Evolutionary conservation across 2,113 vertebrate species (phyloP).

Genomic region (Plecotus auritus): DNA sequence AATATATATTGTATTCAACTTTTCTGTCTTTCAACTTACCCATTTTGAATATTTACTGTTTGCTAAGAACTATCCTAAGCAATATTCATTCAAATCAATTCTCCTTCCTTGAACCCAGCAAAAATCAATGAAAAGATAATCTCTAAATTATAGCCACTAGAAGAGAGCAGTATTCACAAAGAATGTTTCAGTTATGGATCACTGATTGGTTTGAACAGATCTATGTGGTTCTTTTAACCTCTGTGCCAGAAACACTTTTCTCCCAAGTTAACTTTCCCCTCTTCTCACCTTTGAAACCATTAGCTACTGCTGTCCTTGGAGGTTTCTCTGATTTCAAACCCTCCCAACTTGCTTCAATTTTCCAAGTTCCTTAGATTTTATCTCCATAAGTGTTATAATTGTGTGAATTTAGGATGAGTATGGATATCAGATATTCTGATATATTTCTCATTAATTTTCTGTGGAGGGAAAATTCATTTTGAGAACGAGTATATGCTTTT

Average conservation of each 20-base stretch:
- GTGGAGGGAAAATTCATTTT: slow-evolving; percentile 15
- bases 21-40: not conserved
- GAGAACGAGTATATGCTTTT: not conserved
- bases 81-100: slow-evolving; percentile 20
- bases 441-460: not conserved
- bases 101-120: not conserved
- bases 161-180: not conserved
- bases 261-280: not conserved
- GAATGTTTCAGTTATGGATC: not conserved
- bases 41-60: slow-evolving; percentile 26
- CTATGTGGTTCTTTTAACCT: not conserved
- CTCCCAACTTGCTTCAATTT: not conserved
- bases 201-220: not conserved
- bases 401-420: not conserved
- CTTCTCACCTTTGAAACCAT: not conserved
- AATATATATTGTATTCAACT: not conserved
- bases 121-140: not conserved
- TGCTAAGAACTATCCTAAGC: not conserved
- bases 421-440: not conserved
- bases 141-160: slow-evolving; percentile 20
- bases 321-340: not conserved
- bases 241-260: not conserved
- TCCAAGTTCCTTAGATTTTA: not conserved
- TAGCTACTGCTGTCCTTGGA: not conserved
- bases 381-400: not conserved